These are phyloP conservation scores for Diachasma alloeum DNA, from an alignment of 1,140 invertebrate genomes.

Conservation along the genomic window DNA sequence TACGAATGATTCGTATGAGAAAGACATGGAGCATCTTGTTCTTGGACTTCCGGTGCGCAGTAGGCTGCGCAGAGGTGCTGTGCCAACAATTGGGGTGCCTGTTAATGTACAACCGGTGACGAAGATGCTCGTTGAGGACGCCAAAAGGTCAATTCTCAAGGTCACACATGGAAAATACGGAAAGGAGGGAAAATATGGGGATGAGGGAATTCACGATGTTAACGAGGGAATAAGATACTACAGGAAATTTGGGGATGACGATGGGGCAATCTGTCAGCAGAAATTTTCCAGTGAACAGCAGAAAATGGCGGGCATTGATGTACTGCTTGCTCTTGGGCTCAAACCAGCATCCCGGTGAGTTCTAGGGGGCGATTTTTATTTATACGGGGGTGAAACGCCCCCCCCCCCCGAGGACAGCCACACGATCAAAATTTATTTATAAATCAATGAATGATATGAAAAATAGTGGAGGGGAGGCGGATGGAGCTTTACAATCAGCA, in stretches of 20 bases:
- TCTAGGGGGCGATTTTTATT: background rate
- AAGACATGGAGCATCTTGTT: slow-evolving; percentile 69
- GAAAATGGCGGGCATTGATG: slow-evolving; percentile 49
- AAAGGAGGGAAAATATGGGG: slow-evolving; percentile 26
- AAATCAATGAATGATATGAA: too few species aligned
- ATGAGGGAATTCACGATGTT: background rate
- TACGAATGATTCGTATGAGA: slow-evolving; percentile 66
- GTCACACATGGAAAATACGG: slow-evolving; percentile 53
- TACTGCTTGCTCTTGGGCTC: slow-evolving; percentile 58
- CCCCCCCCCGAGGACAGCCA: too few species aligned
- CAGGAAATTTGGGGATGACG: background rate
- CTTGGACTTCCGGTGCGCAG: slow-evolving; percentile 67
- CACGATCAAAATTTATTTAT: too few species aligned
- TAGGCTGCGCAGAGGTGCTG: slow-evolving; percentile 65
- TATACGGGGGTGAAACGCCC: background rate
- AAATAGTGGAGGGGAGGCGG: too few species aligned
- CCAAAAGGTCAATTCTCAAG: slow-evolving; percentile 59
- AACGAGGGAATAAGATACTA: background rate
- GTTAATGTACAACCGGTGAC: slow-evolving; percentile 60
- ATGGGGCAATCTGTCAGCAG: background rate
- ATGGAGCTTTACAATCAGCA: too few species aligned
- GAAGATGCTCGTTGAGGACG: slow-evolving; percentile 62
- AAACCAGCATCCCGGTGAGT: slow-evolving; percentile 59
- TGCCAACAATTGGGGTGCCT: slow-evolving; percentile 67
- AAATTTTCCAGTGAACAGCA: slow-evolving; percentile 24